Evolutionary conservation across 1,140 invertebrate genomes (phyloP), one percentile per base, ranked within the genome.

Genomic region (Laodelphax striatellus): DNA sequence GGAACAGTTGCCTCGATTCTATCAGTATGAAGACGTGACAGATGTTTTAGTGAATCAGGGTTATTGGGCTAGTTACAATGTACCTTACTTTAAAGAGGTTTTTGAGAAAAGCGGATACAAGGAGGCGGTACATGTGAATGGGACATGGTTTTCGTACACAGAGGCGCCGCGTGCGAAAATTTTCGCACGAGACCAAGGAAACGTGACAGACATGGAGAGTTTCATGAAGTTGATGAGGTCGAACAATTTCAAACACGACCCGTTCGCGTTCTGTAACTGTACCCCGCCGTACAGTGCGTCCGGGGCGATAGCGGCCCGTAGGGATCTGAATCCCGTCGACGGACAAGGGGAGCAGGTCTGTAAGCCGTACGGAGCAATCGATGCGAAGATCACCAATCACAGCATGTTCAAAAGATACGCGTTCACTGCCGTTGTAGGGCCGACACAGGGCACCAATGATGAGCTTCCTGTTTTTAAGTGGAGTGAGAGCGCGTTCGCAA

Each of bases 21-120:
- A 38, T 38, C 5, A 8, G 9, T 38, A 5, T 1, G 44, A 62
- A 9, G 43, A 61, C 1, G 56, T 52, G n/a, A 65, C 64, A 16
- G 10, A 31, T 24, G 2, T 11, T 5, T 44, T 65, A n/a, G 1
- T 57, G 5, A 66, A 74, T 11, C 75, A 80, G 42, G 69, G 71
- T 0, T 89, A 88, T 71, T 90, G 84, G 79, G 77, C 85, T 21
- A 86, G 82, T 62, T 90, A 90, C 75, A 90, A 90, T 68, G 77
- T 81, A 61, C 79, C 87, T 61, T 87, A 79, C 68, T 87, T 82
- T 70, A 71, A 73, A 52, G 71, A 77, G 16, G 78, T 90, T 28
- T 88, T 81, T 70, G 79, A 84, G 61, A 64, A 79, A 28, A 85
- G 82, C 73, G 86, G 85, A 10, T 72, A 74, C 5, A 75, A 75